A percentile compares a stretch with the other conserved stretches of the same genome.
phyloP scores from a whole-genome alignment of 2,113 vertebrate genomes.

The Platysteira castanea region DNA sequence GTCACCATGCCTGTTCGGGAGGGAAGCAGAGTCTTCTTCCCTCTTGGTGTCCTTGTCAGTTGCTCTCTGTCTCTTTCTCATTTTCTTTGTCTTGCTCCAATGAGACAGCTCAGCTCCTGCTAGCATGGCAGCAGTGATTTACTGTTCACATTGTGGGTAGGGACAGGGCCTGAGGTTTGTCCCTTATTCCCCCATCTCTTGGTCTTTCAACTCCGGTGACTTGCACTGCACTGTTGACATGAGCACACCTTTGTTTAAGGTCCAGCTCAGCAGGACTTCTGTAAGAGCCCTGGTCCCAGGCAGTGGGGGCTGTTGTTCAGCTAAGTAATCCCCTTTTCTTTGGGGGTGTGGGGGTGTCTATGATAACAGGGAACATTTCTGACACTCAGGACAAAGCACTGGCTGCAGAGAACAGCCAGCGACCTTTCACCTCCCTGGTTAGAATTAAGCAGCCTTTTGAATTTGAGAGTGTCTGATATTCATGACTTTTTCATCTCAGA shows the following conservation, averaged over 20 bases:
- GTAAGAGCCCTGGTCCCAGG: background rate
- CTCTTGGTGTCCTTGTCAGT: background rate
- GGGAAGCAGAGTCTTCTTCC: background rate
- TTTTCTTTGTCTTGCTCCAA: background rate
- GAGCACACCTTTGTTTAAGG: background rate
- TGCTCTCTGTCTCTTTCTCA: background rate
- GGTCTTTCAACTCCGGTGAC: background rate
- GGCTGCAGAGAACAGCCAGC: background rate
- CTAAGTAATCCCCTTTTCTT: background rate
- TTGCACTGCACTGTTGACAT: background rate
- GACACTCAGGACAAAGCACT: background rate
- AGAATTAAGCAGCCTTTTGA: background rate
- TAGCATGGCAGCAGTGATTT: background rate
- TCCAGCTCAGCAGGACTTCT: background rate
- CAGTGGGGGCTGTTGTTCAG: background rate
- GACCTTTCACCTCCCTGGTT: background rate
- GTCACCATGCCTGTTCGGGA: fast-evolving
- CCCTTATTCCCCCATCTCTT: background rate
- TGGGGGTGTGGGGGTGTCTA: fast-evolving
- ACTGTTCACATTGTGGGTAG: background rate
- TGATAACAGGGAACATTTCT: background rate
- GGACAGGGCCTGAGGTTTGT: background rate
- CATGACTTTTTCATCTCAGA: conserved; percentile 18
- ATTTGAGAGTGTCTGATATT: conserved; percentile 6
- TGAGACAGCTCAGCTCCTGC: background rate